Base-by-base conservation (phyloP, 2,888 invertebrate species). In the Hemithea aestivaria region DNA sequence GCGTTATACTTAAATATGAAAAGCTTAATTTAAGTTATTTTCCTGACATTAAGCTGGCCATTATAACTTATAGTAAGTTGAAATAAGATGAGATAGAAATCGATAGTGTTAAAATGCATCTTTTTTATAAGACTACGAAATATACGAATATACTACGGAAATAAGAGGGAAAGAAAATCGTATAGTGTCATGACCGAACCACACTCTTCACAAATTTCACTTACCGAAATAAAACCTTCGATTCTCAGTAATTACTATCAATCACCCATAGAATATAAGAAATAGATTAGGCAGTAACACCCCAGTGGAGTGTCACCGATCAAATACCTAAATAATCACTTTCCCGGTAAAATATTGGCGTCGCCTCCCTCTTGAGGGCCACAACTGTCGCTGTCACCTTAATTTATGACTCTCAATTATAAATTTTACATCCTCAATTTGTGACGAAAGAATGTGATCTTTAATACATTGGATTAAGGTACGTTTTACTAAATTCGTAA, bases 371-470 rank as follows among this genome's bases (percentile, higher is more conserved):
- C 59, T 71, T 66, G 24, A 29, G 36, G 36, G 81, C 76, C 83
- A 76, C 87, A 87, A 88, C 83, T 88, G 88, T 81, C 84, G 84
- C 75, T 87, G 87, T 88, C 87, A 87, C 87, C 81, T 87, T 87
- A 87, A 88, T 88, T 87, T 88, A 88, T 85, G 83, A 70, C 77
- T 74, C 76, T 77, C 85, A 87, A 88, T 88, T 87, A 87, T 84
- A 83, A 87, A 87, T 74, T 83, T 79, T 65, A 75, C 75, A 78
- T 77, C 72, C 64, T 59, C 49, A 49, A 48, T 36, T 35, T 20
- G 12, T 25, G 6, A 23, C 26, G 23, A 34, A 12, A 25, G 41
- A 56, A 43, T 12, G 27, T 40, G 34, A 33, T 53, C 65, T 44
- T 40, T 71, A 50, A 38, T 2, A 0, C 6, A 1, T 12, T 22